Percentiles rank a stretch among this genome's conserved stretches.
phyloP scores from a whole-genome alignment of 2,113 vertebrate species.

The Bambusicola thoracicus region DNA sequence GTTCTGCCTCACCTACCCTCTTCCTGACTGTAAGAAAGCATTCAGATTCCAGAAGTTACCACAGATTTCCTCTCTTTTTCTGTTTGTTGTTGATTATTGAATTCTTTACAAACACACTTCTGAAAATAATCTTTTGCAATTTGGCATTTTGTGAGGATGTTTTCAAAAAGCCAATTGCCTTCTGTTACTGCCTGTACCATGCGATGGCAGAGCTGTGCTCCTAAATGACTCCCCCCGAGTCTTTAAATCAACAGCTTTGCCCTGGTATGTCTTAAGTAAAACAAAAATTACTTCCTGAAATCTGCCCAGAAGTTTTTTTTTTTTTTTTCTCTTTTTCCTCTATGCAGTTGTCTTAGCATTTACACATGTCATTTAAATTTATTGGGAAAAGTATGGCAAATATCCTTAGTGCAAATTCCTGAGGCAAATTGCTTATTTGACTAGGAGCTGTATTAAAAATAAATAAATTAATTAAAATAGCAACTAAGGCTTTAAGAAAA shows the following conservation, averaged over 20 bases:
- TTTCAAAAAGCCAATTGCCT: not conserved
- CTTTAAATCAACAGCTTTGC: conserved; percentile 63
- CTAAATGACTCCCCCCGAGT: not conserved
- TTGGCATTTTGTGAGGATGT: not conserved
- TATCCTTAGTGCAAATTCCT: conserved; percentile 10
- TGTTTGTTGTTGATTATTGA: not conserved
- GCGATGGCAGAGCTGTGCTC: not conserved
- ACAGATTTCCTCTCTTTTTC: conserved; percentile 1
- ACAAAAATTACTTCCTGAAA: conserved; percentile 60
- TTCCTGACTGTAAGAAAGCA: not conserved
- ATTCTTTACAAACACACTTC: not conserved
- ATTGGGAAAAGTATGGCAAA: conserved; percentile 19
- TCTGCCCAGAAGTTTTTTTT: conserved; percentile 23
- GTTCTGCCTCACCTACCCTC: conserved; percentile 1
- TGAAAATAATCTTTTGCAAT: not conserved
- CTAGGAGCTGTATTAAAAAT: not conserved
- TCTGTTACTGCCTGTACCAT: not conserved
- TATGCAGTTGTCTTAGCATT: conserved; percentile 7
- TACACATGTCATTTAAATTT: conserved; percentile 16
- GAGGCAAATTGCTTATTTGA: not conserved
- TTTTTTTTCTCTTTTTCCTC: not conserved
- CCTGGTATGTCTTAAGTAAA: conserved; percentile 43
- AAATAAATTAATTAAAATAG: not conserved
- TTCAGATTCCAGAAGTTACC: not conserved
- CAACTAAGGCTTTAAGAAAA: not conserved